Evolutionary conservation across 2,113 vertebrate genomes (phyloP).

Genomic region (Miniopterus natalensis): DNA sequence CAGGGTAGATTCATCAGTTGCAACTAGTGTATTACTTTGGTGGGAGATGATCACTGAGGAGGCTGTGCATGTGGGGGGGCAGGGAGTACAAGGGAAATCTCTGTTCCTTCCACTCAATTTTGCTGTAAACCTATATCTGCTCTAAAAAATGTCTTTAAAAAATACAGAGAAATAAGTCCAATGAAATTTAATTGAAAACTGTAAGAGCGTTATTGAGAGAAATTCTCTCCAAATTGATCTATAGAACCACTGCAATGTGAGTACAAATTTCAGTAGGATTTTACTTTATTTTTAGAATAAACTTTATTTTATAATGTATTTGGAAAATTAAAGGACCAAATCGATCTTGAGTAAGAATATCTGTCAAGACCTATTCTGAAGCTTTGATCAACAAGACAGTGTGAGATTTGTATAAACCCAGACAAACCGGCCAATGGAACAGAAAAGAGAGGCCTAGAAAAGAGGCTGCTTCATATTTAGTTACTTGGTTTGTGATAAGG

Average conservation of each 20-base stretch:
- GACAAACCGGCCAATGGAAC: neutral
- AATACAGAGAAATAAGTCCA: conserved; percentile 2
- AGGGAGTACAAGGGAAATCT: neutral
- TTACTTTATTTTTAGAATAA: conserved; percentile 15
- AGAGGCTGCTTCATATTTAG: neutral
- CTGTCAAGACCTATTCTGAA: conserved; percentile 2
- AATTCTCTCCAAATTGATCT: neutral
- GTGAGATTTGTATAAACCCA: neutral
- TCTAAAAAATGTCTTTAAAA: neutral
- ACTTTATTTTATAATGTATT: conserved; percentile 24
- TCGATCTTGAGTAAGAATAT: neutral
- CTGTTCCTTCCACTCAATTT: neutral
- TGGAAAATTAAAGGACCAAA: neutral
- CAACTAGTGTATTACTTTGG: neutral
- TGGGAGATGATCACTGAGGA: neutral
- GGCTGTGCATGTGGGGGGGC: neutral
- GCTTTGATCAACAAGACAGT: neutral
- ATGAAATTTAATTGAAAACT: conserved; percentile 35
- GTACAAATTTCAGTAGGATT: neutral
- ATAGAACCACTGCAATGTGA: neutral
- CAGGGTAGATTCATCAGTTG: neutral
- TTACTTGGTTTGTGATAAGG: neutral
- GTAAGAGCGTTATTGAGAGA: neutral
- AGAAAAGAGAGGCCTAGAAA: neutral
- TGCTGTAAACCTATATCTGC: neutral